Percentiles rank a stretch among this genome's conserved stretches.
Conservation (phyloP, 2,113 vertebrate species). For the Ibidorhyncha struthersii region DNA sequence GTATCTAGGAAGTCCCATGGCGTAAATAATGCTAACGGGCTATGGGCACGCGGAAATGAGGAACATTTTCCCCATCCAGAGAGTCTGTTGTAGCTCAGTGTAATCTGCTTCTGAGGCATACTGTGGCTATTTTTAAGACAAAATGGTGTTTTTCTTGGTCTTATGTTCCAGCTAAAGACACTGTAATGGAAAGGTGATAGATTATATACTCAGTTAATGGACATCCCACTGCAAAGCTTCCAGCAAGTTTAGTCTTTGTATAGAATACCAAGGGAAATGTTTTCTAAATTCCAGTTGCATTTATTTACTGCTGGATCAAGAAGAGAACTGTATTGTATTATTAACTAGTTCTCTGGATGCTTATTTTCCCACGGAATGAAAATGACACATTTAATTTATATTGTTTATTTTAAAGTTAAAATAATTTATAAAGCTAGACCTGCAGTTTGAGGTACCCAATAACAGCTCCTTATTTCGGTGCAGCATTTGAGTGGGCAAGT, state of each 20-base stretch:
- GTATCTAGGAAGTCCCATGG: neutral
- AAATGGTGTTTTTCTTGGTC: slow-evolving; percentile 38
- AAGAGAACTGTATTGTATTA: neutral
- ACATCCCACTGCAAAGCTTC: neutral
- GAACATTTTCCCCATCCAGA: neutral
- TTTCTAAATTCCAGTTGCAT: slow-evolving; percentile 15
- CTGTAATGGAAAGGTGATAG: slow-evolving; percentile 17
- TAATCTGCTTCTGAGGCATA: slow-evolving; percentile 31
- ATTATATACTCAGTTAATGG: neutral
- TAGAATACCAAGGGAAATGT: neutral
- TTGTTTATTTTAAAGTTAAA: neutral
- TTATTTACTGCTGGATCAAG: slow-evolving; percentile 9
- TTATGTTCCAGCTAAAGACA: slow-evolving; percentile 29
- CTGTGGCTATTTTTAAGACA: slow-evolving; percentile 23
- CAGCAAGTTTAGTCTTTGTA: neutral
- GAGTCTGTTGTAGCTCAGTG: neutral
- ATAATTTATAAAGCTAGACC: neutral
- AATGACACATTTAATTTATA: neutral
- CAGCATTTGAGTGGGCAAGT: neutral
- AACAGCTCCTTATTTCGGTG: neutral
- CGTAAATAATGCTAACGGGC: slow-evolving; percentile 19
- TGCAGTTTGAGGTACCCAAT: neutral
- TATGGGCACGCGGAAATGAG: neutral
- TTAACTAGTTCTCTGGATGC: neutral
- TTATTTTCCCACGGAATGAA: neutral